phyloP scores from a whole-genome alignment of 2,888 invertebrate species.

The Pollenia amentaria region DNA sequence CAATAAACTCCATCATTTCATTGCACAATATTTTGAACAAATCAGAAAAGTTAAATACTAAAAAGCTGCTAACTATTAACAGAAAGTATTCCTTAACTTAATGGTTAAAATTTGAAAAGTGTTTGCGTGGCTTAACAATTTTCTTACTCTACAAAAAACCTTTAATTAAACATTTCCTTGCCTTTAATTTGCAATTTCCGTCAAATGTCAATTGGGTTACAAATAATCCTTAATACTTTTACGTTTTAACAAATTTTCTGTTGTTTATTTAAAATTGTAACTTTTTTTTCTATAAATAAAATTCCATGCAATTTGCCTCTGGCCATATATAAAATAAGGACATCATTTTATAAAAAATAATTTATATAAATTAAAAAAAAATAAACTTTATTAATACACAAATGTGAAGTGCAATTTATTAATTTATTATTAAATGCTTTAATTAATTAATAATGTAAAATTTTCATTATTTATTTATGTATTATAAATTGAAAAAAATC shows the following conservation, averaged over 20 bases:
- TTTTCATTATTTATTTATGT: constrained; percentile 14
- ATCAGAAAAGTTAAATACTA: too few relatives aligned
- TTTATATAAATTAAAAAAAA: constrained; percentile 40
- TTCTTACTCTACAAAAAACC: too few relatives aligned
- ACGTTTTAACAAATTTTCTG: neutral
- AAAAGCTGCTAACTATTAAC: too few relatives aligned
- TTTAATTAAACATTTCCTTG: neutral
- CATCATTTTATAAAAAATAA: constrained; percentile 43
- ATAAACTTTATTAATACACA: constrained; percentile 31
- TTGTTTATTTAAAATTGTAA: constrained; percentile 15
- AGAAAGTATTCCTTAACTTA: too few relatives aligned
- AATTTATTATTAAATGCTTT: constrained; percentile 20
- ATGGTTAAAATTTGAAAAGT: too few relatives aligned
- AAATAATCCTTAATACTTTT: neutral
- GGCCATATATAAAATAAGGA: constrained; percentile 34
- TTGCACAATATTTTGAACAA: too few relatives aligned
- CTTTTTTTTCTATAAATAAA: neutral
- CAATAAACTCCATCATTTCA: too few relatives aligned
- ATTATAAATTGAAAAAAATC: constrained; percentile 2
- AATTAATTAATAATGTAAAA: constrained; percentile 56
- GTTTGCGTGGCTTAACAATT: too few relatives aligned
- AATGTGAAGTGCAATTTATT: constrained; percentile 3
- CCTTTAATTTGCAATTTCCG: neutral
- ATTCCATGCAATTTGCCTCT: constrained; percentile 27
- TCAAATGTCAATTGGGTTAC: constrained; percentile 6